A percentile compares a stretch with the other conserved stretches of the same genome.
Conservation (phyloP, 1,140 invertebrate genomes). For the Lepidurus apus region DNA sequence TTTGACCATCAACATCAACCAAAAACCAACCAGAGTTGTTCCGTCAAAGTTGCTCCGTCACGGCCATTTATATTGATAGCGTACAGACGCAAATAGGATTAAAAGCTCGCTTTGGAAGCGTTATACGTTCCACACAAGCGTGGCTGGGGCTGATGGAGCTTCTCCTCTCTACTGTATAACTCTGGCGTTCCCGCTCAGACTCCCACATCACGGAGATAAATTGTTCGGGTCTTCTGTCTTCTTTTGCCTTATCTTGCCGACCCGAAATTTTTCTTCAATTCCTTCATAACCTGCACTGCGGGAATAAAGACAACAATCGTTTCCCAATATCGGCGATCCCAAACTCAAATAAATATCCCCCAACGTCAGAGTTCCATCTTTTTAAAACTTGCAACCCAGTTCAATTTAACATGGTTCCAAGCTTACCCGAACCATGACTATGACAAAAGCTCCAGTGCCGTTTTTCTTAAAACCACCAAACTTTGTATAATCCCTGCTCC, state of each 20-base stretch:
- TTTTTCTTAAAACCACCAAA: neutral
- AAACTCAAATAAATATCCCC: neutral
- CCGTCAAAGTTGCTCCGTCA: constrained; percentile 16
- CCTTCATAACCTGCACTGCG: neutral
- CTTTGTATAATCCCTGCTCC: neutral
- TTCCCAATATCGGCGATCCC: neutral
- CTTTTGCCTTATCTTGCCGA: neutral
- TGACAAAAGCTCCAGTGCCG: neutral
- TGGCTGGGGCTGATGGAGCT: neutral
- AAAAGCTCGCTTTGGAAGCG: constrained; percentile 12
- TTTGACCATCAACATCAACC: constrained; percentile 5
- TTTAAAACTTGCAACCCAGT: neutral
- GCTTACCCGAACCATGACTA: neutral
- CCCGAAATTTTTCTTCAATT: neutral
- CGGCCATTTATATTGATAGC: constrained; percentile 15
- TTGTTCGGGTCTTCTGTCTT: neutral
- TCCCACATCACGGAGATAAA: constrained; percentile 3
- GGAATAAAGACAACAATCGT: constrained; percentile 10
- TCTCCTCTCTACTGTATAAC: neutral
- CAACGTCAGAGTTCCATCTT: neutral
- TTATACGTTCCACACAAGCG: neutral
- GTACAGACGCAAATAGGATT: constrained; percentile 8
- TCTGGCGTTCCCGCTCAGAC: neutral
- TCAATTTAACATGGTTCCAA: neutral
- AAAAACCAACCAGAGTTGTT: neutral